These are phyloP conservation scores for Poecile montanus DNA, from an alignment of 2,797 vertebrate species.

Conservation along the genomic window DNA sequence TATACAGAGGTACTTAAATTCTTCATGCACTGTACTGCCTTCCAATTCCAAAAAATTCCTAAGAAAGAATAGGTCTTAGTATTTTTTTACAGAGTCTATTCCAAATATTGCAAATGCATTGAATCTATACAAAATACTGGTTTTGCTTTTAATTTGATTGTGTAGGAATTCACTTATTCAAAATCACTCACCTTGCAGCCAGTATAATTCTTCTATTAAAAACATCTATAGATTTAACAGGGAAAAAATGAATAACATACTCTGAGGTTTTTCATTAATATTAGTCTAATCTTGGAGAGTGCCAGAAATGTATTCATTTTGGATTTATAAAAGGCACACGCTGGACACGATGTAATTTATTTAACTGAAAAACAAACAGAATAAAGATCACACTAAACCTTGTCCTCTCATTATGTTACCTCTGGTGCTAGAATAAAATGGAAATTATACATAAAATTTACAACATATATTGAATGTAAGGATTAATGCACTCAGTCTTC, in stretches of 20 bases:
- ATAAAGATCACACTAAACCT: neutral
- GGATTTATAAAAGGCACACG: neutral
- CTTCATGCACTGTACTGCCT: neutral
- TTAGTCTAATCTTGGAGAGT: neutral
- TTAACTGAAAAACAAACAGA: neutral
- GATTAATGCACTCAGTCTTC: neutral
- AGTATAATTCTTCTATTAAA: neutral
- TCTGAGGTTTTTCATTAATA: neutral
- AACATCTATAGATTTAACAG: neutral
- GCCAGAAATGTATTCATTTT: neutral
- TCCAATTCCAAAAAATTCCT: neutral
- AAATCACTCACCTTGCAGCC: neutral
- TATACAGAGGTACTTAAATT: neutral
- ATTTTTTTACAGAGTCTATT: neutral
- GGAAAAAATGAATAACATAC: neutral
- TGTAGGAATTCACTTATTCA: neutral
- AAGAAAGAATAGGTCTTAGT: neutral
- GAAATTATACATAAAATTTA: neutral
- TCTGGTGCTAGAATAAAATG: neutral
- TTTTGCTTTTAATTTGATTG: neutral
- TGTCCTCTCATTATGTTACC: neutral
- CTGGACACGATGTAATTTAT: neutral
- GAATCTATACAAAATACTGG: neutral
- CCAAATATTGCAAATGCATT: neutral
- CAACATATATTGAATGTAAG: neutral